Conservation (phyloP, 37 sponge, comb jelly and placozoan genomes). For the Mnemiopsis leidyi region DNA sequence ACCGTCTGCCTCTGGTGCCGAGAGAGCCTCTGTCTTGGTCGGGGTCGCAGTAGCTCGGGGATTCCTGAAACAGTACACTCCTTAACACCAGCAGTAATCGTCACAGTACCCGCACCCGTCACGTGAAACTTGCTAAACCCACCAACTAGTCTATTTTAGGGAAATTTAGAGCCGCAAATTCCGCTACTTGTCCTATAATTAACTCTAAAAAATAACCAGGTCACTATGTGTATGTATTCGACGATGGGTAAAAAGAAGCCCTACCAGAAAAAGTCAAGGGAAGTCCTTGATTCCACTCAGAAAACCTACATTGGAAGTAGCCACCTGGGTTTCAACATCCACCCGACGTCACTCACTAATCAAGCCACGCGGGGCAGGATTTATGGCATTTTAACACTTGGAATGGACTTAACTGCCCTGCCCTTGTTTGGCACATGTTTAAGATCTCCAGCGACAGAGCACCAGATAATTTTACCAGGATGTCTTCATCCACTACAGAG, state of each 20-base stretch:
- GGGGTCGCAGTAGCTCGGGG: conserved; percentile 28
- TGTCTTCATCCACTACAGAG: not conserved
- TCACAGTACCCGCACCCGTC: not conserved
- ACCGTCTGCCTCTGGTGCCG: not conserved
- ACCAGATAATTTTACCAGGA: not conserved
- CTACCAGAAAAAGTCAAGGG: not conserved
- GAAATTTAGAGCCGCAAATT: not conserved
- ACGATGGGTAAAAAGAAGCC: not conserved
- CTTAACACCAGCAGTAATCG: not conserved
- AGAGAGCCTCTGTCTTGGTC: not conserved
- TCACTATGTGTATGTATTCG: no score
- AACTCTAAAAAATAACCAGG: no score
- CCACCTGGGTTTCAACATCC: not conserved
- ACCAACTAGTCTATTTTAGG: no score
- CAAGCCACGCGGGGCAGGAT: no score
- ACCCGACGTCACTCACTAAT: no score
- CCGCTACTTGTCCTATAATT: not conserved
- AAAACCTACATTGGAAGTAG: not conserved
- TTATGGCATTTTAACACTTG: no score
- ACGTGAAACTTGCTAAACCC: not conserved
- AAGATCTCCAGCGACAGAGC: not conserved
- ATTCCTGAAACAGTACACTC: conserved; percentile 16
- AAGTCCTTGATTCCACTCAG: not conserved
- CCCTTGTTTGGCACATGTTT: not conserved
- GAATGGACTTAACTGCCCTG: not conserved